Evolutionary conservation across 2,888 invertebrate species (phyloP).

Genomic region (Hypomecis atomaria): DNA sequence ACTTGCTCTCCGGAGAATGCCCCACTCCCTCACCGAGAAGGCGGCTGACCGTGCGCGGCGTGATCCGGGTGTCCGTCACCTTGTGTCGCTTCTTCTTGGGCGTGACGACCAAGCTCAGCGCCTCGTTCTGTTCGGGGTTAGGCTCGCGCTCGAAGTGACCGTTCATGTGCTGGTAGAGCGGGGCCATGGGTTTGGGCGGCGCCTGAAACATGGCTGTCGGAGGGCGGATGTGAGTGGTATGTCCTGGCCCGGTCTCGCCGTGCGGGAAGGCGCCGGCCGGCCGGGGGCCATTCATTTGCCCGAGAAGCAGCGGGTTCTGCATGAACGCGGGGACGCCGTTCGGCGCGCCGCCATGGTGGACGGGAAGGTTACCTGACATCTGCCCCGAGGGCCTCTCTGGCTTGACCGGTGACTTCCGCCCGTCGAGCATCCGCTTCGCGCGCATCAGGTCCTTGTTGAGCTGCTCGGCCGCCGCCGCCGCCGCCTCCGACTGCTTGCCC

Average conservation of each 20-base stretch:
- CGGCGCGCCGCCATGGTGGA: slow-evolving; percentile 76
- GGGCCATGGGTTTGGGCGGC: slow-evolving; percentile 90
- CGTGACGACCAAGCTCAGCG: slow-evolving; percentile 96
- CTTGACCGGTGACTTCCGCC: slow-evolving; percentile 93
- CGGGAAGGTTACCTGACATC: slow-evolving; percentile 84
- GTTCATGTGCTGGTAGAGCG: slow-evolving; percentile 87
- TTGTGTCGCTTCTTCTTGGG: slow-evolving; percentile 99
- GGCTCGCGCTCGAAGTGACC: slow-evolving; percentile 87
- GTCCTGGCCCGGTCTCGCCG: slow-evolving; percentile 84
- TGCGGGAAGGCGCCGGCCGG: slow-evolving; percentile 87
- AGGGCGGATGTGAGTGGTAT: slow-evolving; percentile 82
- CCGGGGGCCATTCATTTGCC: slow-evolving; percentile 85
- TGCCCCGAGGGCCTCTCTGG: slow-evolving; percentile 85
- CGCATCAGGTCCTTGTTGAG: slow-evolving; percentile 93
- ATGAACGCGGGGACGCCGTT: slow-evolving; percentile 77
- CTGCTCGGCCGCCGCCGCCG: slow-evolving; percentile 92
- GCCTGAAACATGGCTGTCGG: slow-evolving; percentile 92
- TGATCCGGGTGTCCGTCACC: slow-evolving; percentile 97
- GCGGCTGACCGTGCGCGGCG: slow-evolving; percentile 94
- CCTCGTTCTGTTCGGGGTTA: slow-evolving; percentile 96
- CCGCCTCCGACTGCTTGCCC: slow-evolving; percentile 91
- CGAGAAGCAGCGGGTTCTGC: slow-evolving; percentile 78
- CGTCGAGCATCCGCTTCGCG: slow-evolving; percentile 92
- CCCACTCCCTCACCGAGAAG: slow-evolving; percentile 92
- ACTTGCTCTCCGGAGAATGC: slow-evolving; percentile 86